Evolutionary conservation across 2,113 vertebrate genomes (phyloP).

Genomic region (Pseudois nayaur): DNA sequence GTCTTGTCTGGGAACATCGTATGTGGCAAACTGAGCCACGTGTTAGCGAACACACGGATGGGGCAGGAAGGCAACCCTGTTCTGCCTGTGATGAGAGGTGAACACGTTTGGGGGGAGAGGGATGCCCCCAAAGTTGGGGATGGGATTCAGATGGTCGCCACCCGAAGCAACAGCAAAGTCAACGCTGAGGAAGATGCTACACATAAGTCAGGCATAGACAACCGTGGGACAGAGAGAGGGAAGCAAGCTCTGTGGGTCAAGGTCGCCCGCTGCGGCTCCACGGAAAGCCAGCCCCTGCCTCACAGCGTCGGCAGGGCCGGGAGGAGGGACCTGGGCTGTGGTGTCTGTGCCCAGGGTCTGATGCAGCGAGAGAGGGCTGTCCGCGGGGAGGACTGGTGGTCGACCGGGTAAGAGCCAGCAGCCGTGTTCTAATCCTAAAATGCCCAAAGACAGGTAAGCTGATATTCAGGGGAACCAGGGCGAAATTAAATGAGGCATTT

Average conservation of each 20-base stretch:
- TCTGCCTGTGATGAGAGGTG: background rate
- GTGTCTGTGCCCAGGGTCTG: background rate
- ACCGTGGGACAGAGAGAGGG: background rate
- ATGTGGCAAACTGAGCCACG: background rate
- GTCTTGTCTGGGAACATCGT: background rate
- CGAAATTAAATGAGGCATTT: background rate
- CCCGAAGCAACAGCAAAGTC: background rate
- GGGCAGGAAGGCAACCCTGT: background rate
- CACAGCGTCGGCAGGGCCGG: fast-evolving
- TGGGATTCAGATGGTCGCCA: background rate
- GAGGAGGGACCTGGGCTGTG: fast-evolving
- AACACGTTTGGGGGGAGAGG: background rate
- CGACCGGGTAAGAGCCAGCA: background rate
- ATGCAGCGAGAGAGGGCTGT: background rate
- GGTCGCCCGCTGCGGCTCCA: background rate
- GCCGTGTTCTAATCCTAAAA: background rate
- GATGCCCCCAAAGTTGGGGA: background rate
- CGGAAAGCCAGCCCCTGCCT: background rate
- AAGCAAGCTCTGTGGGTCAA: background rate
- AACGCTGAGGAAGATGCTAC: background rate
- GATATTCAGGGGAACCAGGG: background rate
- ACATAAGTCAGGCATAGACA: background rate
- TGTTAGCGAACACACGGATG: background rate
- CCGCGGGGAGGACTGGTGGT: background rate
- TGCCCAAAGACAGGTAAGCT: background rate